phyloP scores from a whole-genome alignment of 2,888 invertebrate genomes.

The Agrenia bidenticulata region DNA sequence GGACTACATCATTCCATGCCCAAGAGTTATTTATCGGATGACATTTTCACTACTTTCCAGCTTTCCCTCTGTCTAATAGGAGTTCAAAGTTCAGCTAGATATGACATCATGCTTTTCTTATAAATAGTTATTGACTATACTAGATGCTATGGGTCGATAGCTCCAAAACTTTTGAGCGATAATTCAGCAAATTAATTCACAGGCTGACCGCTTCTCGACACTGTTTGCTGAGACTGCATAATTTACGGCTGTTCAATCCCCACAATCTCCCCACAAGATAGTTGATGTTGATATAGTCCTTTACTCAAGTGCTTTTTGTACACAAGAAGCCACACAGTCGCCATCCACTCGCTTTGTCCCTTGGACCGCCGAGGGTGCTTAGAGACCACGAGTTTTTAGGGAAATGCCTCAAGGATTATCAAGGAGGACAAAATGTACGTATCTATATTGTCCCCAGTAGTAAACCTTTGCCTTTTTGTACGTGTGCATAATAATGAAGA shows the following conservation, averaged over 20 bases:
- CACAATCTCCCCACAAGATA: not conserved
- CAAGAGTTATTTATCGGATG: too few species aligned
- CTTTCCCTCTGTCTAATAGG: too few species aligned
- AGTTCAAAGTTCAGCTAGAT: too few species aligned
- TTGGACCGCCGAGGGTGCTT: too few species aligned
- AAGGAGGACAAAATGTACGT: not conserved
- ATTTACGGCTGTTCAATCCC: not conserved
- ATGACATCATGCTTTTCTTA: too few species aligned
- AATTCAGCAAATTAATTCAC: not conserved
- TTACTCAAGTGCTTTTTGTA: not conserved
- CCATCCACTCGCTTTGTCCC: not conserved
- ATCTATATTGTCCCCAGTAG: not conserved
- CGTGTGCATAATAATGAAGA: too few species aligned
- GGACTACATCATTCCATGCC: too few species aligned
- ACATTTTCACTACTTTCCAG: too few species aligned
- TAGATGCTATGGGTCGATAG: too few species aligned
- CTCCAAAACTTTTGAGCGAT: too few species aligned
- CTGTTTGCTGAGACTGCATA: constrained; percentile 6
- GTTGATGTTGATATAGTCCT: not conserved
- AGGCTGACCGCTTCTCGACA: not conserved
- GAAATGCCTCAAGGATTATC: not conserved
- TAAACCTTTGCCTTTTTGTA: not conserved
- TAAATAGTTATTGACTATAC: too few species aligned
- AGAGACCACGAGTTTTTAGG: not conserved
- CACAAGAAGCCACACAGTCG: not conserved